Conservation (phyloP, 2,113 vertebrate genomes). For the Vulpes vulpes region DNA sequence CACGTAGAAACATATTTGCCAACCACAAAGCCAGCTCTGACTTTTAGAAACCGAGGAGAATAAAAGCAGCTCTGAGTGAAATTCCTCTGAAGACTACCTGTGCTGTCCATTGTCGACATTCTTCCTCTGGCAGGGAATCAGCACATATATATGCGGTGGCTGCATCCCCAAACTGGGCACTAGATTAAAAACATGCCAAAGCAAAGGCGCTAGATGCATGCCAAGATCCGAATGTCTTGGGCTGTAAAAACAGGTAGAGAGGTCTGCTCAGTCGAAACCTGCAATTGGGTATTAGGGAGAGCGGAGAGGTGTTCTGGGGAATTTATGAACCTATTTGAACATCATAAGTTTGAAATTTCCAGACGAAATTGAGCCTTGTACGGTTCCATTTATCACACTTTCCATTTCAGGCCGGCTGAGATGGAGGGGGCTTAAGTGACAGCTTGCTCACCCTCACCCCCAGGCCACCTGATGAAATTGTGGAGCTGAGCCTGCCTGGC, state of each 20-base stretch:
- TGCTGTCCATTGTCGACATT: slow-evolving; percentile 35
- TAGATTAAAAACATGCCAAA: slow-evolving; percentile 63
- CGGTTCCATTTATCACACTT: slow-evolving; percentile 73
- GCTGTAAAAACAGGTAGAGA: slow-evolving; percentile 50
- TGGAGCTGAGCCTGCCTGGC: background rate
- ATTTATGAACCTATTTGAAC: slow-evolving; percentile 64
- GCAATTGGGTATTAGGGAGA: slow-evolving; percentile 51
- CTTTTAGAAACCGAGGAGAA: slow-evolving; percentile 31
- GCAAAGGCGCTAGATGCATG: background rate
- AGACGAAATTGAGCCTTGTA: slow-evolving; percentile 73
- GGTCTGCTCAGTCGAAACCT: slow-evolving; percentile 62
- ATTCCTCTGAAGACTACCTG: slow-evolving; percentile 60
- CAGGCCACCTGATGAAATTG: slow-evolving; percentile 72
- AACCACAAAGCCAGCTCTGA: slow-evolving; percentile 55
- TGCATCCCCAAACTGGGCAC: background rate
- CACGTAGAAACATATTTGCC: slow-evolving; percentile 64
- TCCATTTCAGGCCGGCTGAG: slow-evolving; percentile 68
- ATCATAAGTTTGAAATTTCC: slow-evolving; percentile 78
- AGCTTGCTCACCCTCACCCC: slow-evolving; percentile 59
- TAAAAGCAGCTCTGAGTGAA: background rate
- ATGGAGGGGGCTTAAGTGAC: slow-evolving; percentile 58
- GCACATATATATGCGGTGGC: slow-evolving; percentile 57
- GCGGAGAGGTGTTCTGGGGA: slow-evolving; percentile 43
- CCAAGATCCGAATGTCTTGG: background rate
- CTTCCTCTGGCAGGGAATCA: slow-evolving; percentile 53